Conservation (phyloP, 37 sponge, comb jelly and placozoan species). For the Diacarnus erythraeanus region DNA sequence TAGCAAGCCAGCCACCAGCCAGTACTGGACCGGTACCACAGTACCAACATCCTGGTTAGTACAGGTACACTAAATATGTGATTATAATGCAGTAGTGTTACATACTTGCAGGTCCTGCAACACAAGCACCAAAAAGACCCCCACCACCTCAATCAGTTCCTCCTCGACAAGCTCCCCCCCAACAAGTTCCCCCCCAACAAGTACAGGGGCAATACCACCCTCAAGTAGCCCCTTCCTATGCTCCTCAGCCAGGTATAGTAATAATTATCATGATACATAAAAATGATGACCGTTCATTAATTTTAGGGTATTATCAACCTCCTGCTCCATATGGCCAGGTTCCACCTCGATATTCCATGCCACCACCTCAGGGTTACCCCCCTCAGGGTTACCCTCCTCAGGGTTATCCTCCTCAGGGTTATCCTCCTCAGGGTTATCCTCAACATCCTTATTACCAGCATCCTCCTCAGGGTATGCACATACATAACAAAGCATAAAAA, state of each 20-base stretch:
- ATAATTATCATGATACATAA: background rate
- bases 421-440: slow-evolving; percentile 1
- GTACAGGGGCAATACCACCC: background rate
- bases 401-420: slow-evolving; percentile 4
- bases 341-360: slow-evolving; percentile 6
- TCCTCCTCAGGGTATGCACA: background rate
- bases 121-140: slow-evolving; percentile 24
- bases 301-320: slow-evolving; percentile 36
- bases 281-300: background rate
- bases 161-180: slow-evolving; percentile 15
- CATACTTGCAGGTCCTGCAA: no score
- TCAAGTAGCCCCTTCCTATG: background rate
- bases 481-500: background rate
- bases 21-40: slow-evolving; percentile 26
- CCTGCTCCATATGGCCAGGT: slow-evolving; percentile 18
- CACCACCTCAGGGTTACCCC: slow-evolving; percentile 27
- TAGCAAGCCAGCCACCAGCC: slow-evolving; percentile 36
- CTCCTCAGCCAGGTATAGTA: background rate
- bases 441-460: slow-evolving; percentile 19
- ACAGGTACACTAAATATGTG: background rate
- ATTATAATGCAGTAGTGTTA: no score
- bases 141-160: slow-evolving; percentile 20
- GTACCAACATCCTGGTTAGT: slow-evolving; percentile 39
- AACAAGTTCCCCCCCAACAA: background rate
- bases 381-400: background rate